Conservation (phyloP, 2,113 vertebrate genomes). For the Aptenodytes patagonicus region DNA sequence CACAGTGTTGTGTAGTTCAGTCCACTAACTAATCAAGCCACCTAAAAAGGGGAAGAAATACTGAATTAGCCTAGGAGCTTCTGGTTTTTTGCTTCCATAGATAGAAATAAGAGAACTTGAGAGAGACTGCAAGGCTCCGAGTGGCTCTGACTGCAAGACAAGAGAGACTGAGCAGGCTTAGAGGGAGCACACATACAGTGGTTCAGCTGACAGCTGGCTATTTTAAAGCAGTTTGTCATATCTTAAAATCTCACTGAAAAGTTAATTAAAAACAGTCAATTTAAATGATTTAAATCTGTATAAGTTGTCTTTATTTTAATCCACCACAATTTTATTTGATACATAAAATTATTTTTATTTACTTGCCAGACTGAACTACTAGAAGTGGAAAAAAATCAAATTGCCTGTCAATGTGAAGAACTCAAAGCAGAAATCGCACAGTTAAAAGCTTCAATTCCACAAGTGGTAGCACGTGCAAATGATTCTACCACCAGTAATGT, state of each 20-base stretch:
- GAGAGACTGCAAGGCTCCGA: neutral
- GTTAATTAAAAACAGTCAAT: neutral
- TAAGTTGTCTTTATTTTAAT: neutral
- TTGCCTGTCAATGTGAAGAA: constrained; percentile 77
- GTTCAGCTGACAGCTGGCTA: neutral
- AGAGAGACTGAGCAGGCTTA: neutral
- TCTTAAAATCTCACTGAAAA: neutral
- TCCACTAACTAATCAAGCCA: neutral
- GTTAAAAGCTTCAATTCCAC: constrained; percentile 69
- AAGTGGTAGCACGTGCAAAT: constrained; percentile 59
- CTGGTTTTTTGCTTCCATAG: neutral
- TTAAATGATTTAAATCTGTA: neutral
- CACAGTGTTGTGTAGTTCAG: neutral
- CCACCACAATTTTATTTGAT: neutral
- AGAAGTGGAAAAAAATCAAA: constrained; percentile 74
- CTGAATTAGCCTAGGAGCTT: neutral
- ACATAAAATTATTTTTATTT: neutral
- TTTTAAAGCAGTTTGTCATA: neutral
- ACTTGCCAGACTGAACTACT: constrained; percentile 76
- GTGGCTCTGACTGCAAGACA: neutral
- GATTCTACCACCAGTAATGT: constrained; percentile 70
- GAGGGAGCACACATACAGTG: neutral
- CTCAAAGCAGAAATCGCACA: constrained; percentile 79
- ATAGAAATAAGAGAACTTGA: neutral
- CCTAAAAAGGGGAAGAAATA: neutral